Base-by-base conservation (phyloP, 2,888 invertebrate genomes). In the Abscondita cerata region DNA sequence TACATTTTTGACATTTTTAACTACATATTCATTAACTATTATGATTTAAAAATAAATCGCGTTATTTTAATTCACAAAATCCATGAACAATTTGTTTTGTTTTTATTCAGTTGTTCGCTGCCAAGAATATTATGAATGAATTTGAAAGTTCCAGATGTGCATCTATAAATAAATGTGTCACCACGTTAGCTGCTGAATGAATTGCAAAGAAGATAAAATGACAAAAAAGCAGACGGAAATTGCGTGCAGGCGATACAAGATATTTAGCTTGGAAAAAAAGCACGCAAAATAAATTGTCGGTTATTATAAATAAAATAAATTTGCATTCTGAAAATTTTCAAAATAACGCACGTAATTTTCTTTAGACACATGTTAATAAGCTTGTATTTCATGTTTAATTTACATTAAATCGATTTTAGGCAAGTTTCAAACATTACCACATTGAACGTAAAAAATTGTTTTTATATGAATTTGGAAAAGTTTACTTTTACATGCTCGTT, bases 61-160 rank as follows among this genome's bases (percentile, higher is more conserved):
- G 44, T 44, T 44, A 44, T 44, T 44, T 44, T 18, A 18, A 44
- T 44, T 44, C 44, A 44, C 19, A 44, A 44, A 44, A n/a, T 13
- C 44, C 6, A 25, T 13, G 34, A 52, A n/a, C n/a, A n/a, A n/a
- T 48, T 54, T 31, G 41, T 60, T 54, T 54, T 50, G 13, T 50
- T 13, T n/a, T 6, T 34, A 13, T 50, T 33, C 11, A 18, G 41
- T 34, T 44, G 34, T 9, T 52, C n/a, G 12, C 25, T 55, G 55
- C 55, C 59, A 62, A 61, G 51, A 52, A 25, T 52, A 48, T 64
- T 58, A 64, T 64, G 64, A 64, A 64, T 64, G 64, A 64, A 52
- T 40, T 41, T 33, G 5, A 1, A 52, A 33, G 15, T 19, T 44
- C 64, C 64, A 64, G 64, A 64, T 64, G 64, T 60, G 46, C 60